Conservation (phyloP, 2,113 vertebrate genomes). For the Acrocephalus kingi region DNA sequence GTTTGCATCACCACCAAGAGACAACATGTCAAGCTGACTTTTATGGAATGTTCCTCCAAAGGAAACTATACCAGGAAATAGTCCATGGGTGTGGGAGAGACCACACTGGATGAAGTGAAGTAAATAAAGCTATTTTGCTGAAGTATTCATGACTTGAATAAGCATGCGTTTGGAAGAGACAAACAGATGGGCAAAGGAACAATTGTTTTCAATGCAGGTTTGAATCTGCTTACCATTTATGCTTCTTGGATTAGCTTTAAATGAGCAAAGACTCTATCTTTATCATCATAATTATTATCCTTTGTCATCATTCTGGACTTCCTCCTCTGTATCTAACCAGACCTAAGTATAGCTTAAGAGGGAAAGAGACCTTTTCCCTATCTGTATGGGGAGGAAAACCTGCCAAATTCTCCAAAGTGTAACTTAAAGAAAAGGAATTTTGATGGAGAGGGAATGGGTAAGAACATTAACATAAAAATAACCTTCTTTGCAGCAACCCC, state of each 20-base stretch:
- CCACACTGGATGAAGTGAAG: neutral
- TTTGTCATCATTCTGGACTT: neutral
- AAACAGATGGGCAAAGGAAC: constrained; percentile 21
- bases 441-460: neutral
- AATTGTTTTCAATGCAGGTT: neutral
- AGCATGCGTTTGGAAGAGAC: neutral
- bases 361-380: neutral
- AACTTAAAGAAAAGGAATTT: neutral
- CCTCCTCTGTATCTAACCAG: neutral
- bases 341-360: neutral
- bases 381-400: neutral
- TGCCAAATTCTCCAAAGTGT: neutral
- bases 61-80: neutral
- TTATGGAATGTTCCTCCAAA: neutral
- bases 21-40: neutral
- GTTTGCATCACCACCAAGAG: neutral
- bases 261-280: neutral
- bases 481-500: neutral
- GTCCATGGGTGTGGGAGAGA: neutral
- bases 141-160: neutral
- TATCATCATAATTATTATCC: neutral
- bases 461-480: neutral
- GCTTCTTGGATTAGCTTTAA: neutral
- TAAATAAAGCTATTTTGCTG: neutral
- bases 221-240: neutral